Evolutionary conservation across 2,888 invertebrate species (phyloP), one percentile per base, ranked within the genome.

Genomic region (Stenodera caucasica): DNA sequence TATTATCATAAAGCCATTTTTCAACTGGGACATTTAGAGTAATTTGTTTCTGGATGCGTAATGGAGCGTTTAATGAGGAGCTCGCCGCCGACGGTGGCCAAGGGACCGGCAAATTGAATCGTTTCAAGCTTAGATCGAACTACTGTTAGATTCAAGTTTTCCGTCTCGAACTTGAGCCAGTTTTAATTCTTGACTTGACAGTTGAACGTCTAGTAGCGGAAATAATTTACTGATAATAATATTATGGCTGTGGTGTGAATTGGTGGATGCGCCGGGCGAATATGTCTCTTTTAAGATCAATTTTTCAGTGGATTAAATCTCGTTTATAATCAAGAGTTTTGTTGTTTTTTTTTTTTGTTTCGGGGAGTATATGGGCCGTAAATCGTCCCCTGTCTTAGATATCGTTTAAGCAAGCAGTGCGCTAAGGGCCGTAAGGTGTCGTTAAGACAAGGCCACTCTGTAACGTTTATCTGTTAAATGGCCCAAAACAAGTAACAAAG

Each of bases 21-120:
- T 77, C 75, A 75, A 72, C 72, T 69, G 67, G 70, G 72, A 71
- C 77, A 76, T 79, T 78, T 77, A 77, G 75, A 77, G 80, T 77
- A 79, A 80, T 80, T 81, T 80, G 80, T 80, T 79, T 79, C 80
- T 78, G 77, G 77, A 73, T 75, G 76, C 76, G 80, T 80, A 81
- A 81, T 81, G 81, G 81, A 78, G 75, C 81, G 78, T 80, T 78
- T 81, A 81, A 81, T 80, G 80, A 80, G 79, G 73, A 77, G 77
- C 73, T 77, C 77, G 78, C 79, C 78, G 77, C 75, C 77, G 75
- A 68, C 72, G 77, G 78, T 79, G 79, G 78, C 78, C 80, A 80
- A 75, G 80, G 77, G 78, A 80, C 77, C 80, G 80, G 79, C 78
- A 80, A 80, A 80, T 80, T 80, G 80, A 80, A 80, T 80, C 78